Percentiles rank a stretch among this genome's conserved stretches.
phyloP scores from a whole-genome alignment of 23 tunicate species.

The Oikopleura vanhoeffeni region DNA sequence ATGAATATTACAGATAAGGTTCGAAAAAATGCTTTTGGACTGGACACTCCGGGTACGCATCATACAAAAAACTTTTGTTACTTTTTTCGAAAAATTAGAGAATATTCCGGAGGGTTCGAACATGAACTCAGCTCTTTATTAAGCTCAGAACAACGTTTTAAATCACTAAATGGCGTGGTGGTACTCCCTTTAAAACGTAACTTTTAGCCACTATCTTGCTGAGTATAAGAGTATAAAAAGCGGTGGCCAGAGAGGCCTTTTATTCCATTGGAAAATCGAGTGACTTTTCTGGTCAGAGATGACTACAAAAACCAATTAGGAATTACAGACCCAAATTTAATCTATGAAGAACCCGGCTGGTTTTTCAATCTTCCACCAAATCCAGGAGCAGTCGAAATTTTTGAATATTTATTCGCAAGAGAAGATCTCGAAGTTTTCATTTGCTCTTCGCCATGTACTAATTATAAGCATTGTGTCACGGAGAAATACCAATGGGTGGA shows the following conservation, averaged over 20 bases:
- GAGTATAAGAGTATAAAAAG: background rate
- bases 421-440: background rate
- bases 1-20: too few species aligned
- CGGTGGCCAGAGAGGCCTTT: background rate
- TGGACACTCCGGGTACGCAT: too few species aligned
- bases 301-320: background rate
- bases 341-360: background rate
- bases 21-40: too few species aligned
- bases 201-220: background rate
- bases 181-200: too few species aligned
- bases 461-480: background rate
- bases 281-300: background rate
- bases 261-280: background rate
- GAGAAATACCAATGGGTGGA: background rate
- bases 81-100: too few species aligned
- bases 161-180: too few species aligned
- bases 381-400: background rate
- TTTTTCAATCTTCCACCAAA: background rate
- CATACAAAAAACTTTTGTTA: too few species aligned
- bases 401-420: background rate
- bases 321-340: background rate
- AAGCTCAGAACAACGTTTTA: too few species aligned
- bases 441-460: background rate
- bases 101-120: too few species aligned
- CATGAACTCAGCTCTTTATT: too few species aligned